phyloP scores from a whole-genome alignment of 1,140 invertebrate genomes.

The Drosophila ironensis region DNA sequence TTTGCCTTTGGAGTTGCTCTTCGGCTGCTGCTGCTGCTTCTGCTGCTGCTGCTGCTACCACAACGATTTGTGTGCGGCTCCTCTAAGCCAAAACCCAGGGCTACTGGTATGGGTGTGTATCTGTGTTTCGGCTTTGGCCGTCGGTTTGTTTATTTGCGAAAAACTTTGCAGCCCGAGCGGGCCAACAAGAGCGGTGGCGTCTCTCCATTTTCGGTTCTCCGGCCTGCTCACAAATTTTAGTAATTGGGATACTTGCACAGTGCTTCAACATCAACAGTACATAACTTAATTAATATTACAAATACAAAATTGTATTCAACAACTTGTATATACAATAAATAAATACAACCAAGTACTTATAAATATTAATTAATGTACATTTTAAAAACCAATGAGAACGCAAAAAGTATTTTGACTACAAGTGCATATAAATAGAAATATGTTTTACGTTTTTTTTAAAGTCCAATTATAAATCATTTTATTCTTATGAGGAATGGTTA shows the following conservation, averaged over 20 bases:
- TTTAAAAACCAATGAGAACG: too few relatives aligned
- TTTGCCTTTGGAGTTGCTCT: conserved; percentile 51
- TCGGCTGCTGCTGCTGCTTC: conserved; percentile 9
- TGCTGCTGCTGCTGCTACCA: conserved; percentile 23
- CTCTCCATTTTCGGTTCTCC: conserved; percentile 3
- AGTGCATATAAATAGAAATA: too few relatives aligned
- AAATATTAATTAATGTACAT: too few relatives aligned
- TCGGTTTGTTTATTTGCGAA: conserved; percentile 73
- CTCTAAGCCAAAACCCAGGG: conserved; percentile 24
- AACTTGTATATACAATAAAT: too few relatives aligned
- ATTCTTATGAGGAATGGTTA: too few relatives aligned
- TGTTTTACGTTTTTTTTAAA: too few relatives aligned
- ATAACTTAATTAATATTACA: not conserved
- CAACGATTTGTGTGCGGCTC: conserved; percentile 23
- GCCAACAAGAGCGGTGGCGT: conserved; percentile 25
- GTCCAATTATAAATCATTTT: too few relatives aligned
- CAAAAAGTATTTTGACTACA: too few relatives aligned
- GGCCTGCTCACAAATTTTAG: conserved; percentile 3
- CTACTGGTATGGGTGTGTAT: conserved; percentile 5
- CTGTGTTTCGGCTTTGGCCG: conserved; percentile 38
- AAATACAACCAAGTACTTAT: too few relatives aligned
- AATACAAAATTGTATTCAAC: too few relatives aligned
- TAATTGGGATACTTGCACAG: not conserved
- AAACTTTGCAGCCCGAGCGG: conserved; percentile 50
- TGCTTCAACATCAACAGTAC: not conserved